Percentiles rank a stretch among this genome's conserved stretches.
phyloP scores from a whole-genome alignment of 2,888 invertebrate species.

The Diplolepis rosae region DNA sequence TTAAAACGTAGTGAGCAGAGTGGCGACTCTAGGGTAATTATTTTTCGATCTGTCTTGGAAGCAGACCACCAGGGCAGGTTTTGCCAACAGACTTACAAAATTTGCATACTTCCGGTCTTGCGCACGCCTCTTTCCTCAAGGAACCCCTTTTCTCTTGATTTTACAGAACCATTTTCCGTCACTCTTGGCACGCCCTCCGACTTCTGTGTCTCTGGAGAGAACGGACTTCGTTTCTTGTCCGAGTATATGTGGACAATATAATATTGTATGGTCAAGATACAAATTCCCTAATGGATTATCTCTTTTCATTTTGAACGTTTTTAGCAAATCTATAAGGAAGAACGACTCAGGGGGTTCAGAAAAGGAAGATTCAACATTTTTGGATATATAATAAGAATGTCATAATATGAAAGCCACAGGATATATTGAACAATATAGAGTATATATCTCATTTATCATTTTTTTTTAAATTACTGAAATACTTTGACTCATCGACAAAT shows the following conservation, averaged over 20 bases:
- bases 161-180: slow-evolving; percentile 31
- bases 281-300: background rate
- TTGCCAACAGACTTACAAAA: slow-evolving; percentile 62
- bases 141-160: slow-evolving; percentile 16
- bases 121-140: slow-evolving; percentile 33
- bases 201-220: slow-evolving; percentile 28
- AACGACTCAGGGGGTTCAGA: background rate
- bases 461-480: too few relatives aligned
- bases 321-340: background rate
- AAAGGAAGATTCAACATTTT: background rate
- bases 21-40: slow-evolving; percentile 56
- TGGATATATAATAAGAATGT: background rate
- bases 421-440: too few relatives aligned
- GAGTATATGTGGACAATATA: slow-evolving; percentile 13
- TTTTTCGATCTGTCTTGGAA: slow-evolving; percentile 64
- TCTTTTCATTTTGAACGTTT: background rate
- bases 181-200: slow-evolving; percentile 32
- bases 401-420: too few relatives aligned
- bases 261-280: background rate
- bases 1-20: slow-evolving; percentile 35
- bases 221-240: slow-evolving; percentile 1
- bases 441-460: too few relatives aligned
- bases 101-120: slow-evolving; percentile 64
- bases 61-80: slow-evolving; percentile 66
- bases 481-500: too few relatives aligned